These are phyloP conservation scores for Drosophila truncata DNA, from an alignment of 1,140 invertebrate species.

Conservation along the genomic window DNA sequence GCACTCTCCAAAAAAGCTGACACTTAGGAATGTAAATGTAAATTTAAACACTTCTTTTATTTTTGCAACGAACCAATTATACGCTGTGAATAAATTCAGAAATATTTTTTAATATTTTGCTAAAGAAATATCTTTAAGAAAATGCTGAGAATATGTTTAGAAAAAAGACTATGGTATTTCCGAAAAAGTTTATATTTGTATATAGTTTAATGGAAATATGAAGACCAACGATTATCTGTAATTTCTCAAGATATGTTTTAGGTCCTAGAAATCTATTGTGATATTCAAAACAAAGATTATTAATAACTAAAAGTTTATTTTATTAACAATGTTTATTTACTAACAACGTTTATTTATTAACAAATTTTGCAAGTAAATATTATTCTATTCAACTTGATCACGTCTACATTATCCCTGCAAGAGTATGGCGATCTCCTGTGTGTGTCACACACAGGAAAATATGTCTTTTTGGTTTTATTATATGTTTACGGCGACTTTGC, in stretches of 20 bases:
- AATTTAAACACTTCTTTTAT: conserved; percentile 57
- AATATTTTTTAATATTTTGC: no score
- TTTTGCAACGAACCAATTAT: conserved; percentile 45
- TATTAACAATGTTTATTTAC: not conserved
- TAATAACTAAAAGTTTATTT: no score
- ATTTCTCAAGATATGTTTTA: not conserved
- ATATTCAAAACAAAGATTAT: not conserved
- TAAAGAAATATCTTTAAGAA: not conserved
- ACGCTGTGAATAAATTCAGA: conserved; percentile 1
- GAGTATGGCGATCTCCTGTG: conserved; percentile 18
- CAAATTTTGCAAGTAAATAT: not conserved
- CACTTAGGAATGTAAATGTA: conserved; percentile 73
- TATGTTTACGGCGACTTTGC: conserved; percentile 69
- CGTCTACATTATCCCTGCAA: not conserved
- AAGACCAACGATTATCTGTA: no score
- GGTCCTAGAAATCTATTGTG: not conserved
- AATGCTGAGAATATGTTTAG: not conserved
- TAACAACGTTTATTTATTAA: not conserved
- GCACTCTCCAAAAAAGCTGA: conserved; percentile 17
- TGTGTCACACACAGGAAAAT: conserved; percentile 14
- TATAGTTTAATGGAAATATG: not conserved
- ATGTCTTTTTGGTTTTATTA: conserved; percentile 42
- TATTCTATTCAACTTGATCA: not conserved
- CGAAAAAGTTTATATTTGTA: no score
- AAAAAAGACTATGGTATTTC: not conserved